Evolutionary conservation across 2,888 invertebrate genomes (phyloP).

Genomic region (Agrotis segetum): DNA sequence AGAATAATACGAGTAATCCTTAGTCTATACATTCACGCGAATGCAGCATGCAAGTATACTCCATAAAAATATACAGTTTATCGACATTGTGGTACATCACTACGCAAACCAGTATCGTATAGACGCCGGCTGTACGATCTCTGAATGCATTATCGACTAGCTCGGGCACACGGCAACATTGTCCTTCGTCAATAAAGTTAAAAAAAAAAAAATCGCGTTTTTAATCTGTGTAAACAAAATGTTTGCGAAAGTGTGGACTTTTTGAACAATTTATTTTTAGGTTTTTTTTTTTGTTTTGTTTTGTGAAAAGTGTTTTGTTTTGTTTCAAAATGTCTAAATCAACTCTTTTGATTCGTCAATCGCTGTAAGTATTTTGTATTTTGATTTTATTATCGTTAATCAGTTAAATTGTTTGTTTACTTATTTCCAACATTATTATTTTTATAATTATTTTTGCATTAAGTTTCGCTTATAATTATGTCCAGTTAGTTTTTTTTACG

Average conservation of each 20-base stretch:
- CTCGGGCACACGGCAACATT: conserved; percentile 67
- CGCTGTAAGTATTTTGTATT: conserved; percentile 73
- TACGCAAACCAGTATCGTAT: conserved; percentile 70
- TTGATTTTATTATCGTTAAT: conserved; percentile 30
- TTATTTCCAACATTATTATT: background rate
- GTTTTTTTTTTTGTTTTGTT: conserved; percentile 50
- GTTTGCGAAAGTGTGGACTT: conserved; percentile 61
- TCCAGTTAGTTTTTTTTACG: background rate
- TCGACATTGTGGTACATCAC: conserved; percentile 70
- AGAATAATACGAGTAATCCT: background rate
- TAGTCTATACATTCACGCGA: conserved; percentile 1
- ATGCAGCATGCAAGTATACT: conserved; percentile 8
- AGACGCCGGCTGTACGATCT: conserved; percentile 69
- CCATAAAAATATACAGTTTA: conserved; percentile 48
- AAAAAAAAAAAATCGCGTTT: conserved; percentile 32
- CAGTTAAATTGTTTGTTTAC: too few species aligned
- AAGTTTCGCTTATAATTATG: background rate
- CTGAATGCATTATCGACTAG: conserved; percentile 77
- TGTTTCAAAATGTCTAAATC: conserved; percentile 73
- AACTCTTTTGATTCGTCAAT: conserved; percentile 73
- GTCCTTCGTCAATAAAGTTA: conserved; percentile 55
- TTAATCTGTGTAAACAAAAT: conserved; percentile 52
- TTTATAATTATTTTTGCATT: background rate
- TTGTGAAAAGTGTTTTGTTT: conserved; percentile 52
- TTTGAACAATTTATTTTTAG: conserved; percentile 31